These are phyloP conservation scores for Brachyopa scutellaris DNA, from an alignment of 2,888 invertebrate species.

Conservation along the genomic window DNA sequence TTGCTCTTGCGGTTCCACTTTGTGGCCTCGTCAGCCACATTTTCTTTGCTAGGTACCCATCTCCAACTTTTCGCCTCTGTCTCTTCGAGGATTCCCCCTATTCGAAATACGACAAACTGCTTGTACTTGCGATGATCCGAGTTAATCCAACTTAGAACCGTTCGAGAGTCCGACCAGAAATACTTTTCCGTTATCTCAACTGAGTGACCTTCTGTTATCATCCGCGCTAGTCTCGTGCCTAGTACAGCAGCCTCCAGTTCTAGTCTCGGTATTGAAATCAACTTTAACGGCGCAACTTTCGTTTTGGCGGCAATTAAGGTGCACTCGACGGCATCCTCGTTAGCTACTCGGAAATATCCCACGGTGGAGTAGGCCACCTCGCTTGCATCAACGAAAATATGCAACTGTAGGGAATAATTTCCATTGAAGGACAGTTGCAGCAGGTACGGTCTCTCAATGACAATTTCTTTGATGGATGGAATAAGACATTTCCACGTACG, in stretches of 20 bases:
- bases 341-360: slow-evolving; percentile 56
- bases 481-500: neutral
- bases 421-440: neutral
- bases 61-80: too few relatives aligned
- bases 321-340: slow-evolving; percentile 18
- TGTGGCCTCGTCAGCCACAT: too few relatives aligned
- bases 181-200: slow-evolving; percentile 34
- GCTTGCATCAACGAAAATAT: slow-evolving; percentile 64
- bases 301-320: slow-evolving; percentile 60
- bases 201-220: slow-evolving; percentile 15
- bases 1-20: too few relatives aligned
- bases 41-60: too few relatives aligned
- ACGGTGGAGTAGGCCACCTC: slow-evolving; percentile 66
- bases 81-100: too few relatives aligned
- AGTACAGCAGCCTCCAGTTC: slow-evolving; percentile 70
- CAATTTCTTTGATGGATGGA: neutral
- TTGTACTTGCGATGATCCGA: too few relatives aligned
- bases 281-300: slow-evolving; percentile 66
- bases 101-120: too few relatives aligned
- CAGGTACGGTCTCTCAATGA: slow-evolving; percentile 1
- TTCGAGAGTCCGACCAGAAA: slow-evolving; percentile 72
- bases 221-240: slow-evolving; percentile 41
- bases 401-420: slow-evolving; percentile 8
- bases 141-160: neutral
- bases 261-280: slow-evolving; percentile 62